Percentiles rank a stretch among this genome's conserved stretches.
Evolutionary conservation across 2,113 vertebrate species (phyloP).

Genomic region (Nyctereutes procyonoides): DNA sequence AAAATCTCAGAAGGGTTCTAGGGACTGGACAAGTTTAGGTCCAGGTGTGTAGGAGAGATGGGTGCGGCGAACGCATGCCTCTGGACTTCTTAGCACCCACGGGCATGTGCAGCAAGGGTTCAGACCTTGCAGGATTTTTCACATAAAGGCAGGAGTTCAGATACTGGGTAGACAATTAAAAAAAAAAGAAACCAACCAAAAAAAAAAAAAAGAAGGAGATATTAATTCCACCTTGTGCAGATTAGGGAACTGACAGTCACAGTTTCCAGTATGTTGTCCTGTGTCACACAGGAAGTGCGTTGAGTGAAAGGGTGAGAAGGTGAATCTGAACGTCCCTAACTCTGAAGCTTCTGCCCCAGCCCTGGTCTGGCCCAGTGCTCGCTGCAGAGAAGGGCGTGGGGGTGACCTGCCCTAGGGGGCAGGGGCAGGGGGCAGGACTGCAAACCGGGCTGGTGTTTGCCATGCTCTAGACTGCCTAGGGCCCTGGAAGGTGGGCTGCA

Average conservation of each 20-base stretch:
- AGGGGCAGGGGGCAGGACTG: neutral
- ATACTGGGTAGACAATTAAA: neutral
- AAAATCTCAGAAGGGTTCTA: neutral
- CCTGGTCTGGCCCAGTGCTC: rapidly evolving
- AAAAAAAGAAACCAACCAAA: neutral
- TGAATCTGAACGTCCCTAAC: rapidly evolving
- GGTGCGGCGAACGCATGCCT: neutral
- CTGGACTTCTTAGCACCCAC: neutral
- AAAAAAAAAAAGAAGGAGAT: neutral
- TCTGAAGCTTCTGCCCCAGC: neutral
- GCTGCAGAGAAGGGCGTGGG: rapidly evolving
- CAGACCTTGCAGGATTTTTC: neutral
- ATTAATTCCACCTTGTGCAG: neutral
- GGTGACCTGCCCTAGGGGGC: neutral
- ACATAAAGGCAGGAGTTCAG: neutral
- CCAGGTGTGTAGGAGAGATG: too few relatives aligned
- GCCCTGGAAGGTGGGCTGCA: neutral
- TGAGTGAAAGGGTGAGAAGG: neutral
- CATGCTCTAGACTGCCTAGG: rapidly evolving
- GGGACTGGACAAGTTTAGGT: neutral
- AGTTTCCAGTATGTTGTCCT: neutral
- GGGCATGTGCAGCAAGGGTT: neutral
- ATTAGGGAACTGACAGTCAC: neutral
- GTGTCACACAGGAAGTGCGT: too few relatives aligned
- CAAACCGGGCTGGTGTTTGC: too few relatives aligned